A percentile compares a stretch with the other conserved stretches of the same genome.
Conservation (phyloP, 2,888 invertebrate genomes). For the Willowsia nigromaculata region DNA sequence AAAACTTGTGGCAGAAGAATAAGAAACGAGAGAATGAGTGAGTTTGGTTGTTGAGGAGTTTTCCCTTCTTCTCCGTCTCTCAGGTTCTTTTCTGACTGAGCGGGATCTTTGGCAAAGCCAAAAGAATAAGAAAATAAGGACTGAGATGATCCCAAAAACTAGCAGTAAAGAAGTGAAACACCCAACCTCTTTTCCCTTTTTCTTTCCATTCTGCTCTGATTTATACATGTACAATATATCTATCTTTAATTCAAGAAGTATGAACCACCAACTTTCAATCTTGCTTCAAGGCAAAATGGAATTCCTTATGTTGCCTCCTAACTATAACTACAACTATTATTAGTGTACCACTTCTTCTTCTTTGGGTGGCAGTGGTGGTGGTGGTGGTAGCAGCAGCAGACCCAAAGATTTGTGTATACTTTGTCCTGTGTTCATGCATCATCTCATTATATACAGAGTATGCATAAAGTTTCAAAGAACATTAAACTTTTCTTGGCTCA, state of each 20-base stretch:
- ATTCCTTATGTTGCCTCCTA: constrained; percentile 61
- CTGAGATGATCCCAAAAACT: constrained; percentile 60
- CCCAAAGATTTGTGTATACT: constrained; percentile 14
- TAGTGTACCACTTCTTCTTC: constrained; percentile 20
- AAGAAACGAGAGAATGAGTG: neutral
- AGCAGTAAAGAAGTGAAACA: neutral
- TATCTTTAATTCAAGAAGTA: constrained; percentile 68
- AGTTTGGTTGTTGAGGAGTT: constrained; percentile 4
- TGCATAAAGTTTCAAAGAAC: constrained; percentile 70
- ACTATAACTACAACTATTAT: constrained; percentile 27
- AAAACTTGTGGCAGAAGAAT: constrained; percentile 42
- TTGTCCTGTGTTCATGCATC: constrained; percentile 60
- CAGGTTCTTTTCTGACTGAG: neutral
- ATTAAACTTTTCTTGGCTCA: constrained; percentile 71
- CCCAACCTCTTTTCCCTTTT: constrained; percentile 21
- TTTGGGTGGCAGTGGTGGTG: neutral
- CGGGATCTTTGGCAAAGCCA: constrained; percentile 56
- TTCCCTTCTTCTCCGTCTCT: neutral
- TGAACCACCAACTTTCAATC: constrained; percentile 63
- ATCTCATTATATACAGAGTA: constrained; percentile 67
- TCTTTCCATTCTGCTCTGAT: constrained; percentile 42
- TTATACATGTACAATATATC: constrained; percentile 71
- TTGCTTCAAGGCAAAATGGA: constrained; percentile 69
- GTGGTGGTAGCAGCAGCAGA: neutral
- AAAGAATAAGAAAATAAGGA: constrained; percentile 41